Evolutionary conservation across 2,888 invertebrate genomes (phyloP), one percentile per base, ranked within the genome.

Genomic region (Fragum sueziense): DNA sequence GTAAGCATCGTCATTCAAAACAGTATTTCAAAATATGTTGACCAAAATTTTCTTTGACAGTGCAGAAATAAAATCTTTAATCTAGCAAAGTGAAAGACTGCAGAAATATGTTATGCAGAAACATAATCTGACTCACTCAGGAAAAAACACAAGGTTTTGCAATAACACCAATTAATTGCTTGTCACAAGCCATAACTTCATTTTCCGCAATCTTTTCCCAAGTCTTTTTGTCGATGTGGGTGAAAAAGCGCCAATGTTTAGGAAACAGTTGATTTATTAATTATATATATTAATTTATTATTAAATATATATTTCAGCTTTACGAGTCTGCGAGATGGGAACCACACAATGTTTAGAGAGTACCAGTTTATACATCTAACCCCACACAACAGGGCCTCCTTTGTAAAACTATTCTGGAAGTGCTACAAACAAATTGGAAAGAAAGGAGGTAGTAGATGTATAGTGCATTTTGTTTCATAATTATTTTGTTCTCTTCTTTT

Each of bases 331-430:
- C 85, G 89, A 77, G 91, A 91, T 86, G 93, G 93, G 2, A 93
- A 92, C 80, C 93, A 93, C 80, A 91, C 91, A 14, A 88, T 93
- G 88, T 92, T 92, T 82, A 80, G 93, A 76, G 92, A 93, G 61
- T 93, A 88, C 76, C 81, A 84, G 61, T 93, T 91, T 82, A 88
- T 93, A 61, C 87, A 86, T 57, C 85, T 90, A 29, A 93, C 93
- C 2, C 90, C 91, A 22, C 92, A 92, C 84, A 93, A 93, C 84
- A 84, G 93, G 67, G 89, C 91, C 11, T 92, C 91, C 2, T 93
- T 93, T 86, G 90, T 93, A 0, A 84, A 87, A 31, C 85, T 91
- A 14, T 92, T 93, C 85, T 92, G 91, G 91, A 92, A 91, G 76
- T 91, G 92, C 79, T 93, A 91, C 80, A 84, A 87, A 70, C 90